Conservation (phyloP, 2,113 vertebrate genomes). For the Loxodonta africana region DNA sequence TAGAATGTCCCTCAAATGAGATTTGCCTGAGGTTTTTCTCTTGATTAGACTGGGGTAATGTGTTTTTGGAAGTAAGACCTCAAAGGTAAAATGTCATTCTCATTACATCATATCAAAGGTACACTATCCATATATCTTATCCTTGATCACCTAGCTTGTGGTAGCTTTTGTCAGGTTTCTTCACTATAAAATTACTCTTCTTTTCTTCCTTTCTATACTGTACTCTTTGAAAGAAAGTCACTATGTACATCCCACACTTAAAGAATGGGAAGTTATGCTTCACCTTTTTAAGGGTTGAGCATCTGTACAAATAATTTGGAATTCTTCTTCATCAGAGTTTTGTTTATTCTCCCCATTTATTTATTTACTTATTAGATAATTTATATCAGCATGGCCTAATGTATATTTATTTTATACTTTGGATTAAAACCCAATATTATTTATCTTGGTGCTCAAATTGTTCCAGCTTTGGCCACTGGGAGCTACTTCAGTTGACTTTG, state of each 20-base stretch:
- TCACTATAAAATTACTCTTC: neutral
- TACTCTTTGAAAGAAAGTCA: slow-evolving; percentile 1
- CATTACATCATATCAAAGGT: neutral
- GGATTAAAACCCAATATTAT: neutral
- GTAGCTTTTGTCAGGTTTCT: neutral
- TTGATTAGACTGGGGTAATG: neutral
- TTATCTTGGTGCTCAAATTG: neutral
- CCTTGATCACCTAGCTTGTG: neutral
- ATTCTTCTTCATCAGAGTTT: neutral
- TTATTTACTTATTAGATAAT: slow-evolving; percentile 1
- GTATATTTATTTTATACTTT: slow-evolving; percentile 11
- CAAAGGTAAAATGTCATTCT: neutral
- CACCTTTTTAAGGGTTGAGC: neutral
- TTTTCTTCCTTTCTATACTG: neutral
- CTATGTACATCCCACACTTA: neutral
- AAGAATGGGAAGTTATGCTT: neutral
- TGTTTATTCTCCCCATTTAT: neutral
- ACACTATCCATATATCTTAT: neutral
- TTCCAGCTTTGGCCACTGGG: too few relatives aligned
- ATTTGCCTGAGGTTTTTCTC: neutral
- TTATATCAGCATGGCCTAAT: neutral
- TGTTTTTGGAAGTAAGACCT: neutral
- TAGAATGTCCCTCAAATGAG: neutral
- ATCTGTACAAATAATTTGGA: slow-evolving; percentile 1
- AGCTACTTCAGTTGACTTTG: neutral